Percentiles rank a stretch among this genome's conserved stretches.
phyloP scores from a whole-genome alignment of 1,140 invertebrate species.

The Calliphora vicina region DNA sequence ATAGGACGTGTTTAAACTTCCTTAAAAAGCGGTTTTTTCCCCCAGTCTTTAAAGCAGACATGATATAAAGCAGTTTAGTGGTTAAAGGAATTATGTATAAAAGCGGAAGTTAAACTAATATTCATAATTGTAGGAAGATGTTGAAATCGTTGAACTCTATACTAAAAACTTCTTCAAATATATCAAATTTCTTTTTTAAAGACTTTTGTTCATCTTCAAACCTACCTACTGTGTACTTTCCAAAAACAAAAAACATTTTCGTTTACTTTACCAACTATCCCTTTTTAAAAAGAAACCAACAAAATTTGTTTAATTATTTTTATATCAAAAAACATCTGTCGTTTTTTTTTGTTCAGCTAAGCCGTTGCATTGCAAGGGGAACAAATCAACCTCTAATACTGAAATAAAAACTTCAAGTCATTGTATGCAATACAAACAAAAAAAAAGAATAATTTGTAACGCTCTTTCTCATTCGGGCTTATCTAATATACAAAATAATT shows the following conservation, averaged over 20 bases:
- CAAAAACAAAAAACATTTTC: too few species aligned
- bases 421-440: too few species aligned
- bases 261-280: too few species aligned
- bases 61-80: not conserved
- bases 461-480: not conserved
- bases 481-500: not conserved
- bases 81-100: not conserved
- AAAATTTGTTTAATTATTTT: conserved; percentile 20
- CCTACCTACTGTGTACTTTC: too few species aligned
- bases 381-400: not conserved
- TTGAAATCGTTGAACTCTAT: conserved; percentile 18
- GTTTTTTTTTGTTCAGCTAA: not conserved
- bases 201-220: not conserved
- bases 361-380: not conserved
- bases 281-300: not conserved
- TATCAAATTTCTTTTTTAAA: conserved; percentile 8
- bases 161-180: too few species aligned
- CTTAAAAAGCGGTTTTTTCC: conserved; percentile 1
- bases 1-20: conserved; percentile 22
- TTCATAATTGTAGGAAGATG: not conserved
- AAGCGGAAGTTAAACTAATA: conserved; percentile 28
- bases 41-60: not conserved
- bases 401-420: not conserved
- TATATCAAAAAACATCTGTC: conserved; percentile 19
- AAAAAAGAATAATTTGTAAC: conserved; percentile 1